Conservation (phyloP, 2,113 vertebrate genomes). For the Reinhardtius hippoglossoides region DNA sequence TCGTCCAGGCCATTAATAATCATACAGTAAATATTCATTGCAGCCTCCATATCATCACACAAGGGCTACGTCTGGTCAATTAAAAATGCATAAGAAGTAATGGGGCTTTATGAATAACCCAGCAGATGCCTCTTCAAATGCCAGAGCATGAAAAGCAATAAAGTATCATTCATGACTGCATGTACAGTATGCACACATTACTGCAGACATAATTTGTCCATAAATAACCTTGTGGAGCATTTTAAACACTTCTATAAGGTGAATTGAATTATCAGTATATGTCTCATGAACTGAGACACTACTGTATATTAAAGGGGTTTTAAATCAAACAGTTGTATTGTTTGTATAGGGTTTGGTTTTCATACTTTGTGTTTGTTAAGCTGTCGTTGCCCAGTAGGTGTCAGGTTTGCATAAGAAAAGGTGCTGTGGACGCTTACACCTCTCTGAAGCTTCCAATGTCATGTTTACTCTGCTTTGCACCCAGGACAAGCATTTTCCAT, state of each 20-base stretch:
- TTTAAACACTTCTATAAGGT: not conserved
- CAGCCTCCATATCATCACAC: conserved; percentile 93
- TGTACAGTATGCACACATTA: not conserved
- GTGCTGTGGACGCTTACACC: not conserved
- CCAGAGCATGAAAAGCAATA: conserved; percentile 42
- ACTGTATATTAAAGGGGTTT: not conserved
- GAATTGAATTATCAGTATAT: not conserved
- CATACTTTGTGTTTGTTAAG: not conserved
- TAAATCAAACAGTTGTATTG: not conserved
- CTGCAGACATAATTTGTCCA: not conserved
- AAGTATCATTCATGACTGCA: conserved; percentile 37
- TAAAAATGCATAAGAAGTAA: conserved; percentile 98
- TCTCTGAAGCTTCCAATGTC: not conserved
- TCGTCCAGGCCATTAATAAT: conserved; percentile 83
- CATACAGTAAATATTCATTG: conserved; percentile 96
- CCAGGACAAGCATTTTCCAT: not conserved
- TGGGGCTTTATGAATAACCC: conserved; percentile 97
- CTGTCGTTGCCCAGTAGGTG: conserved; percentile 77
- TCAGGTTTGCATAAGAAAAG: conserved; percentile 78
- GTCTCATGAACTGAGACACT: not conserved
- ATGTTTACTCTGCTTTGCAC: not conserved
- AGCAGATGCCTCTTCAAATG: conserved; percentile 89
- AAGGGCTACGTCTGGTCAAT: conserved; percentile 92
- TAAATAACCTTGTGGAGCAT: not conserved
- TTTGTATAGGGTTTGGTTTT: not conserved